These are phyloP conservation scores for Hydrotaea diabolus DNA, from an alignment of 2,888 invertebrate genomes.

Conservation along the genomic window DNA sequence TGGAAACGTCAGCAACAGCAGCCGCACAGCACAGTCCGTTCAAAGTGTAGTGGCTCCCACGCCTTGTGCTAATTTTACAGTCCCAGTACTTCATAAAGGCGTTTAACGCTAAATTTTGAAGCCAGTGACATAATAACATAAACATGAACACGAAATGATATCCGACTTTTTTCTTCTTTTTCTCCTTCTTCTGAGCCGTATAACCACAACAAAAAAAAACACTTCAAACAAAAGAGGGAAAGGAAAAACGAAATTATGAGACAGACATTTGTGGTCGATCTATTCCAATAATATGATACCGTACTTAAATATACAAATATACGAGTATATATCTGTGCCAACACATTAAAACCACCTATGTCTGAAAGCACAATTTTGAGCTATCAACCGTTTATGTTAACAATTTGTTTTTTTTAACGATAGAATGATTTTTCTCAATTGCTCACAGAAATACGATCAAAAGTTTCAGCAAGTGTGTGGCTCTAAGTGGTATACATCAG, in stretches of 20 bases:
- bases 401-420: no score
- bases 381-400: no score
- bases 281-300: not conserved
- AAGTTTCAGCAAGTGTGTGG: no score
- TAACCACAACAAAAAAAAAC: not conserved
- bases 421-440: no score
- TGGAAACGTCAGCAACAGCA: slow-evolving; percentile 31
- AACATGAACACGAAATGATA: slow-evolving; percentile 66
- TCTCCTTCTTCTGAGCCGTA: not conserved
- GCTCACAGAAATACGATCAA: no score
- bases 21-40: slow-evolving; percentile 22
- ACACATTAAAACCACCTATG: no score
- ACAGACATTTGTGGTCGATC: not conserved
- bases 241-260: not conserved
- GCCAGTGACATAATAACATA: slow-evolving; percentile 67
- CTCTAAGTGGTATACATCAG: no score
- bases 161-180: slow-evolving; percentile 33
- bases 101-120: slow-evolving; percentile 65
- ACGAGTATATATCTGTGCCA: no score
- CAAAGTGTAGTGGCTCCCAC: slow-evolving; percentile 72
- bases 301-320: not conserved
- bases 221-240: not conserved
- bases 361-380: no score
- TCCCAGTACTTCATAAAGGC: slow-evolving; percentile 61
- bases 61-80: slow-evolving; percentile 77